Conservation (phyloP, 2,797 vertebrate genomes). For the Sebastes hopkinsi region DNA sequence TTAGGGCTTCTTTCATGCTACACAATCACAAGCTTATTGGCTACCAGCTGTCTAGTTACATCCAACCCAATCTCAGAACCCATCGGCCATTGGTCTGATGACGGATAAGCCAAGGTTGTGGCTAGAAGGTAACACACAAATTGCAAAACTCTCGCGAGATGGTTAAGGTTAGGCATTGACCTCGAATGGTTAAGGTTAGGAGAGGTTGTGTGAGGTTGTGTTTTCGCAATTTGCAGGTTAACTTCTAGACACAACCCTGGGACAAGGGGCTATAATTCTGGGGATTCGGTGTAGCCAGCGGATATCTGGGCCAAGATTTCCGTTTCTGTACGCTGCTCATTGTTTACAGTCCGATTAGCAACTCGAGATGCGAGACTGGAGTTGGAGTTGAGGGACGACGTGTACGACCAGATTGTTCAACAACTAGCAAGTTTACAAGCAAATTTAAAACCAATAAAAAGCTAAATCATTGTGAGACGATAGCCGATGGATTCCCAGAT, state of each 20-base stretch:
- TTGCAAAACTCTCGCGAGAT: no score
- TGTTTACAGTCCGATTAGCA: neutral
- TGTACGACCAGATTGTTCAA: neutral
- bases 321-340: neutral
- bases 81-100: neutral
- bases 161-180: no score
- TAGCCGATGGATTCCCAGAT: no score
- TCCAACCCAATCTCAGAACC: neutral
- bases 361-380: neutral
- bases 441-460: neutral
- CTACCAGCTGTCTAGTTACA: neutral
- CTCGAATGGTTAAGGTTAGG: no score
- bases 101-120: no score
- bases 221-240: no score
- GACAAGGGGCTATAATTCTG: no score
- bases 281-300: no score
- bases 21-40: neutral
- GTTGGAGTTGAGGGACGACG: neutral
- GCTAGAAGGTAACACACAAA: no score
- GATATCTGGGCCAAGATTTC: neutral
- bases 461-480: neutral
- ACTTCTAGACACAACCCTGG: no score
- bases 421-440: no score
- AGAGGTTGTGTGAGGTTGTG: no score
- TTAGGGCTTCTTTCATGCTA: neutral